Evolutionary conservation across 2,797 vertebrate genomes (phyloP).

Genomic region (Tadarida brasiliensis): DNA sequence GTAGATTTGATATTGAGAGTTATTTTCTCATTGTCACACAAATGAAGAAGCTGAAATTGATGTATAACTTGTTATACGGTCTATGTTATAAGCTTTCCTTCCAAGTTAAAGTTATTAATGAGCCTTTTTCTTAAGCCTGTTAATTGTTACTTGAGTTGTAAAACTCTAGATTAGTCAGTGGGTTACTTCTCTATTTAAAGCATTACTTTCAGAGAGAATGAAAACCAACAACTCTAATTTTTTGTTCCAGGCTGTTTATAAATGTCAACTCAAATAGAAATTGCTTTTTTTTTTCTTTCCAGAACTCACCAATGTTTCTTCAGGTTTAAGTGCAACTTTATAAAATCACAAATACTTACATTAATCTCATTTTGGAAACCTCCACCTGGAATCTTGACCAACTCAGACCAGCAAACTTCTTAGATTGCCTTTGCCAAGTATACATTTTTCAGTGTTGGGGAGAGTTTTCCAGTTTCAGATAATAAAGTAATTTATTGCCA

Average conservation of each 20-base stretch:
- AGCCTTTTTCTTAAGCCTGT: not conserved
- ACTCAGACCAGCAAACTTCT: not conserved
- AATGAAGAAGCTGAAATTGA: not conserved
- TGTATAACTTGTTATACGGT: not conserved
- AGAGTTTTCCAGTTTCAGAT: not conserved
- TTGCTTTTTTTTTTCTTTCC: constrained; percentile 57
- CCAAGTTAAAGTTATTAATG: not conserved
- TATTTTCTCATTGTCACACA: constrained; percentile 37
- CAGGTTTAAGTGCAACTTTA: constrained; percentile 38
- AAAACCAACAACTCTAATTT: constrained; percentile 14
- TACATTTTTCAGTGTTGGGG: constrained; percentile 52
- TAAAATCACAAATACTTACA: constrained; percentile 25
- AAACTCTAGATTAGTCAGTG: not conserved
- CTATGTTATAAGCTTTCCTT: constrained; percentile 49
- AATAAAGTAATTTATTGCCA: constrained; percentile 43
- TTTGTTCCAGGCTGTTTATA: constrained; percentile 50
- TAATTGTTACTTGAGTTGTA: not conserved
- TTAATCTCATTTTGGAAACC: constrained; percentile 24
- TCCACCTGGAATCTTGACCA: constrained; percentile 55
- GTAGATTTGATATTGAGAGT: constrained; percentile 15
- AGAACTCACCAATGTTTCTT: constrained; percentile 73
- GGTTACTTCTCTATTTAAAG: not conserved
- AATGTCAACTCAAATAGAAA: constrained; percentile 56
- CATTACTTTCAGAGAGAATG: constrained; percentile 8
- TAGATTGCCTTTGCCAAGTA: constrained; percentile 69